Percentiles rank a stretch among this genome's conserved stretches.
These are phyloP conservation scores for Chironomus striatipennis DNA, from an alignment of 1,140 invertebrate genomes.

Conservation along the genomic window DNA sequence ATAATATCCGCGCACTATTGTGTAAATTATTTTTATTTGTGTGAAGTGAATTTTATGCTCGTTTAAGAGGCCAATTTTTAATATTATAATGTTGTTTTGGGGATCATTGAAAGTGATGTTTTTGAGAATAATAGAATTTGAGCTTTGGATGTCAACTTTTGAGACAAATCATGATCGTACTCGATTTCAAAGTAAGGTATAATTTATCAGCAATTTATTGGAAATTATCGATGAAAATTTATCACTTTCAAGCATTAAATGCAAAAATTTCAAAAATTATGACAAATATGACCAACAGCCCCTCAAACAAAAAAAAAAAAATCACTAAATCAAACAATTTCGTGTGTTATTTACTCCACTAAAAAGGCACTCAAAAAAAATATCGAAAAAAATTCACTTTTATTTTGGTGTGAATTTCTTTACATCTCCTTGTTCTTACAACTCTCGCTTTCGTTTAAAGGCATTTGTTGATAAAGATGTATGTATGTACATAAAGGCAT, in stretches of 20 bases:
- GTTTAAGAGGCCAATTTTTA: no score
- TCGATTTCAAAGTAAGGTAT: no score
- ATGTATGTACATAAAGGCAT: no score
- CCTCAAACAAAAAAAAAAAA: no score
- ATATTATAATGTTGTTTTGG: neutral
- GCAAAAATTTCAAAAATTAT: no score
- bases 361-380: neutral
- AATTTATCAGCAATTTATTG: no score
- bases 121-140: no score
- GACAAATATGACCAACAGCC: no score
- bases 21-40: neutral
- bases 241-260: no score
- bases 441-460: constrained; percentile 10
- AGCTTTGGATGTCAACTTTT: no score
- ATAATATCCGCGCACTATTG: constrained; percentile 1
- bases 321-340: constrained; percentile 22
- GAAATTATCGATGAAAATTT: no score
- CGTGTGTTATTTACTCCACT: constrained; percentile 4
- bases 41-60: neutral
- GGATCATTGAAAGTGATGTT: neutral
- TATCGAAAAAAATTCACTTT: neutral
- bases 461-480: neutral
- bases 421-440: neutral
- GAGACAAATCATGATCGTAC: no score
- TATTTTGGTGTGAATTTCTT: constrained; percentile 11